Conservation (phyloP, 1,140 invertebrate genomes). For the Popillia japonica region DNA sequence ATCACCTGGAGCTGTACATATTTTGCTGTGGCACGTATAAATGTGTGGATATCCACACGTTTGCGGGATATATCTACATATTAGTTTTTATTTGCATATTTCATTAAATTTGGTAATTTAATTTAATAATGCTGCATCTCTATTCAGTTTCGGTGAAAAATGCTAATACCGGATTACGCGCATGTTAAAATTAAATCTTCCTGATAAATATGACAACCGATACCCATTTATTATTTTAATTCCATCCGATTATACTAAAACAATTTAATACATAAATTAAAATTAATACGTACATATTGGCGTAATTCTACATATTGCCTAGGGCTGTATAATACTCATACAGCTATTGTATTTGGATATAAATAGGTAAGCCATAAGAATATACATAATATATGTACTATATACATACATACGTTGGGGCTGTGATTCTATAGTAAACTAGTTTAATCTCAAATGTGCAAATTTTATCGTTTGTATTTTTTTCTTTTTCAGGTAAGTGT, state of each 20-base stretch:
- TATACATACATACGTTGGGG: too few species aligned
- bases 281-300: not conserved
- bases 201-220: not conserved
- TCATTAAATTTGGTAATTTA: slow-evolving; percentile 13
- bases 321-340: not conserved
- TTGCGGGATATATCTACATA: too few species aligned
- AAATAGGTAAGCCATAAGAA: too few species aligned
- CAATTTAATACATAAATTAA: not conserved
- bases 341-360: too few species aligned
- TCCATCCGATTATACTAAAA: not conserved
- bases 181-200: not conserved
- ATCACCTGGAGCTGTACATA: too few species aligned
- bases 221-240: slow-evolving; percentile 1
- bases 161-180: not conserved
- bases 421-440: too few species aligned
- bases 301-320: not conserved
- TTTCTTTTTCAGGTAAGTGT: slow-evolving; percentile 10
- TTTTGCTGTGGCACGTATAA: too few species aligned
- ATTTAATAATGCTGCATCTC: not conserved
- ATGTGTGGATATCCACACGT: too few species aligned
- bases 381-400: too few species aligned
- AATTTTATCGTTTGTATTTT: not conserved
- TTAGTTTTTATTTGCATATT: not conserved
- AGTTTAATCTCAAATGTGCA: too few species aligned
- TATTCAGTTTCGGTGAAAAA: not conserved